Percentiles rank a stretch among this genome's conserved stretches.
Evolutionary conservation across 1,140 invertebrate genomes (phyloP).

Genomic region (Holcopasites calliopsidis): DNA sequence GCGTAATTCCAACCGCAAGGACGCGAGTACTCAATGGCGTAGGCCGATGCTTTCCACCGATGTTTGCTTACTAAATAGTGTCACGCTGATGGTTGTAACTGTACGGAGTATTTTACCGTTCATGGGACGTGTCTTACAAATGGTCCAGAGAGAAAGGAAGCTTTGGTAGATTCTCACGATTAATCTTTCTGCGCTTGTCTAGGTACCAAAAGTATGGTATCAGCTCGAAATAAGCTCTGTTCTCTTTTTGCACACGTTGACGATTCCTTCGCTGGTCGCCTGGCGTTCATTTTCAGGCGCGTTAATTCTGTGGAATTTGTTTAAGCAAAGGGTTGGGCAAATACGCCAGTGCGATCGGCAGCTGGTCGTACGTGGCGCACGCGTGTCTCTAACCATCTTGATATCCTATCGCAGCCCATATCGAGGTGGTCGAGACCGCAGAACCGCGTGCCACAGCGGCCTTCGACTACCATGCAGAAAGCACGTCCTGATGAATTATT

Average conservation of each 20-base stretch:
- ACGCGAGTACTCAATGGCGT: slow-evolving; percentile 59
- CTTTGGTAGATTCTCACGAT: too few relatives aligned
- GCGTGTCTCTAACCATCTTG: slow-evolving; percentile 60
- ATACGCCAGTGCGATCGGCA: slow-evolving; percentile 51
- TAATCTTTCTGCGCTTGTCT: too few relatives aligned
- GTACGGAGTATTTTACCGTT: too few relatives aligned
- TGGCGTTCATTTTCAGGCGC: too few relatives aligned
- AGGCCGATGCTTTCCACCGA: slow-evolving; percentile 16
- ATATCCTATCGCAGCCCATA: slow-evolving; percentile 58
- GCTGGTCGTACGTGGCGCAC: slow-evolving; percentile 49
- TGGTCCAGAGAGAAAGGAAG: too few relatives aligned
- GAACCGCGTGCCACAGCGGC: slow-evolving; percentile 53
- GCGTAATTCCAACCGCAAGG: slow-evolving; percentile 69
- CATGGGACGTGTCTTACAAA: too few relatives aligned
- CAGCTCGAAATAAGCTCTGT: too few relatives aligned
- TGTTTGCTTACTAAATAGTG: background rate
- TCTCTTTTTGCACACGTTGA: too few relatives aligned
- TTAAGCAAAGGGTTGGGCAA: background rate
- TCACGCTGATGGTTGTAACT: too few relatives aligned
- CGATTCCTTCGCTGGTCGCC: too few relatives aligned
- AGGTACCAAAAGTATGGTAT: too few relatives aligned
- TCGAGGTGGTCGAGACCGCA: slow-evolving; percentile 56
- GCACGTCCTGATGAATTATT: slow-evolving; percentile 58
- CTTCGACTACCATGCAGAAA: slow-evolving; percentile 58
- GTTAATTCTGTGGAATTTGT: too few relatives aligned